Conservation (phyloP, 2,113 vertebrate species). For the Litocranius walleri region DNA sequence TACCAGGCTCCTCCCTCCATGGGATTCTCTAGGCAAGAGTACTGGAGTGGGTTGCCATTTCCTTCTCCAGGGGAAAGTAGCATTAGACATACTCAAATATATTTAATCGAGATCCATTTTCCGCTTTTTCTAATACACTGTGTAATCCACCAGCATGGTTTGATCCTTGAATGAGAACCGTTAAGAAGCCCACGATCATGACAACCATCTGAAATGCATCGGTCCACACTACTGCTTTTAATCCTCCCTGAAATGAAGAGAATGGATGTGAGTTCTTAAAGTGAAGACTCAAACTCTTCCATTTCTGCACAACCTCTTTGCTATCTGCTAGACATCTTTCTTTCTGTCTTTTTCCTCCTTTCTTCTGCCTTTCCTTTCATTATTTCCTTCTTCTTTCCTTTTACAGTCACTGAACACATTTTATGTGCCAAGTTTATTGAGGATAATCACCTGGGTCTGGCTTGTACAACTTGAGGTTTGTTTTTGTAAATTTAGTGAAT, state of each 20-base stretch:
- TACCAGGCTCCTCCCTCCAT: no score
- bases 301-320: background rate
- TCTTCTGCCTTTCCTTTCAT: background rate
- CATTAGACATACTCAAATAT: slow-evolving; percentile 82
- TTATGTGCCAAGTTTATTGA: background rate
- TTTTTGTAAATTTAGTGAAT: background rate
- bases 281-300: background rate
- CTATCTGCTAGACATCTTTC: background rate
- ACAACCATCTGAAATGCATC: slow-evolving; percentile 91
- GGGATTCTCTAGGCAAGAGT: no score
- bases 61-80: background rate
- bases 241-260: slow-evolving; percentile 80
- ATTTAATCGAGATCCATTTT: slow-evolving; percentile 81
- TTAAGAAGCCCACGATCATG: slow-evolving; percentile 87
- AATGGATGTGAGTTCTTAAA: slow-evolving; percentile 14
- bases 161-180: slow-evolving; percentile 84
- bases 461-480: background rate
- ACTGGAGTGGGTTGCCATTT: no score
- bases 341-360: background rate
- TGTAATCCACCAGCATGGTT: slow-evolving; percentile 72
- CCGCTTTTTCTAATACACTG: slow-evolving; percentile 80
- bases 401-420: background rate
- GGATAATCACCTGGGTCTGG: background rate
- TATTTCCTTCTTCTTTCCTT: background rate
- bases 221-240: slow-evolving; percentile 91